phyloP scores from a whole-genome alignment of 2,113 vertebrate species.

The Promerops cafer region DNA sequence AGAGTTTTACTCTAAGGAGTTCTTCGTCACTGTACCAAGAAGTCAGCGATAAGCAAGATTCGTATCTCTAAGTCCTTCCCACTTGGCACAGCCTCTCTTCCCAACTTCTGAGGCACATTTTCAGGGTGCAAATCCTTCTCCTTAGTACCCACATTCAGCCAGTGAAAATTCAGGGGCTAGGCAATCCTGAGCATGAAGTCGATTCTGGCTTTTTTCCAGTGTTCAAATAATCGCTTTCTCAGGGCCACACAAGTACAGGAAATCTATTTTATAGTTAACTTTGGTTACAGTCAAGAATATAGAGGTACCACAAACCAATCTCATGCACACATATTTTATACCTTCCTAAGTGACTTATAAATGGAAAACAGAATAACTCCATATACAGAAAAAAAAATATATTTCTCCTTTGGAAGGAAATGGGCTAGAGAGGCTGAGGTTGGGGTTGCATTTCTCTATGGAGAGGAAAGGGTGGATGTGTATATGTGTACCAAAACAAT shows the following conservation, averaged over 20 bases:
- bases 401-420: background rate
- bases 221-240: background rate
- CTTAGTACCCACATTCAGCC: background rate
- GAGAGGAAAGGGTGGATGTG: rapidly evolving
- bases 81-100: background rate
- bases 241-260: background rate
- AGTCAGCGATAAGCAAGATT: background rate
- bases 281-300: background rate
- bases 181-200: background rate
- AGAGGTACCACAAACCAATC: background rate
- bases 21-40: background rate
- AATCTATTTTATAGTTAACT: background rate
- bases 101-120: background rate
- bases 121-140: background rate
- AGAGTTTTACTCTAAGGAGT: background rate
- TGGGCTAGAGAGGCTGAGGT: background rate
- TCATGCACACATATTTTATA: background rate
- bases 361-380: background rate
- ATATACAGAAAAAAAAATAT: background rate
- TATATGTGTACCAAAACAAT: background rate
- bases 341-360: background rate
- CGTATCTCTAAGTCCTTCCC: background rate
- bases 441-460: background rate
- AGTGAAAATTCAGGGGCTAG: background rate
- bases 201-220: background rate